Base-by-base conservation (phyloP, 2,797 vertebrate genomes). In the Adrianichthys oophorus region DNA sequence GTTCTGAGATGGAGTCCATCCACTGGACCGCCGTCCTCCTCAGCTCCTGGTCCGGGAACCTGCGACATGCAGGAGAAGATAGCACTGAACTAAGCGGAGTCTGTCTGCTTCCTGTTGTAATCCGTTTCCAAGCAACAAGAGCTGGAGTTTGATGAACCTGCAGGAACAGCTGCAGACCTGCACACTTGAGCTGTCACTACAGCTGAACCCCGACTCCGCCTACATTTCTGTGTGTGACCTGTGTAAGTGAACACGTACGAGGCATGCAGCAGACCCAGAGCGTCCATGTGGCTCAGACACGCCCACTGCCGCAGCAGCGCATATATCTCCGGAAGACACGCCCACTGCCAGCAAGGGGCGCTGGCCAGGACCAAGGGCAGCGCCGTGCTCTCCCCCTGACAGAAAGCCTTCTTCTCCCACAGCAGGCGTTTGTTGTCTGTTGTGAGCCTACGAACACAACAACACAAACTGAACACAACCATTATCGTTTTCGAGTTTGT, bases 311-410 rank as follows among this genome's bases (percentile, higher is more conserved):
- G 83, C 67, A 99, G 92, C 64, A 98, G 92, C n/a, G 92, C 94
- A 5, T 98, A 98, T 90, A 96, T 95, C 64, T 98, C 95, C 0
- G 97, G 95, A 72, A 98, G 91, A 59, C 95, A 96, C 12, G 94
- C 91, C 96, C 96, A 98, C 84, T 98, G 93, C 97, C 97, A 98
- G 84, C 95, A 95, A 78, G 96, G 96, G 7, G 95, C 94, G 1
- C 96, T 98, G 78, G 95, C 93, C 18, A 99, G 92, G 51, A 98
- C 91, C 89, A 98, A 87, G 21, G 96, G 95, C 53, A 99, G 91
- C 0, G 93, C 93, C 0, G 93, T 91, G 6, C 93, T 90, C 37
- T 95, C 91, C 0, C 86, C 52, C 62, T 97, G 95, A 81, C 95
- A 97, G 76, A 95, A 96, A 40, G 94, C 93, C 0, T 94, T 93